Evolutionary conservation across 2,113 vertebrate species (phyloP), one percentile per base, ranked within the genome.

Genomic region (Circaetus cinerascens): DNA sequence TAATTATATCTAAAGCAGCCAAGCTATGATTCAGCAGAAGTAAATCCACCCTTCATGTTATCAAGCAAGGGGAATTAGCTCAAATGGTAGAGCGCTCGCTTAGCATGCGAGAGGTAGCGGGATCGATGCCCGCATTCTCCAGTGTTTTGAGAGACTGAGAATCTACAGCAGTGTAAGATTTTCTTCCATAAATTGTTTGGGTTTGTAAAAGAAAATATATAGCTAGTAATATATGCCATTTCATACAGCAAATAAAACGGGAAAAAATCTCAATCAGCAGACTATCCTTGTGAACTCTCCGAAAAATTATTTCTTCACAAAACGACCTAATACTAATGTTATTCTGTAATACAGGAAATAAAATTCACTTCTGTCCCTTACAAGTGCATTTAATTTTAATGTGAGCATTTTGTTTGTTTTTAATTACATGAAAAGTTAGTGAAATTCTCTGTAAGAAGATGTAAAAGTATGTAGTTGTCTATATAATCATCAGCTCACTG

Each of bases 121-220:
- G 98, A 98, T 98, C 98, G 98, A 98, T 98, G 92, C 98, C 98
- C 97, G 98, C 97, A 97, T 98, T 98, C 98, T 98, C 98, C 97
- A 97, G 1, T 0, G 0, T 96, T 97, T 97, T 96, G 69, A 36
- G 5, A 15, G 4, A 19, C 8, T 0, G 4, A 48, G 0, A 3
- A 9, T 3, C 7, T 16, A 0, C 0, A 1, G 1, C 0, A 8
- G 0, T 0, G 0, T 2, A 9, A 36, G 69, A 14, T 82, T 93
- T 94, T 95, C 75, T 50, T 62, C 17, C 38, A 8, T 1, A 5
- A 76, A 8, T 1, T 9, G 5, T 5, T 10, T 14, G 8, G 1
- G 21, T 22, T 68, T 43, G 7, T n/a, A 53, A 10, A 29, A 57
- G 18, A 36, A 92, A 76, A 77, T 3, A 8, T 1, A 1, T 2